phyloP scores from a whole-genome alignment of 2,888 invertebrate genomes.

The Epistrophe eligans region DNA sequence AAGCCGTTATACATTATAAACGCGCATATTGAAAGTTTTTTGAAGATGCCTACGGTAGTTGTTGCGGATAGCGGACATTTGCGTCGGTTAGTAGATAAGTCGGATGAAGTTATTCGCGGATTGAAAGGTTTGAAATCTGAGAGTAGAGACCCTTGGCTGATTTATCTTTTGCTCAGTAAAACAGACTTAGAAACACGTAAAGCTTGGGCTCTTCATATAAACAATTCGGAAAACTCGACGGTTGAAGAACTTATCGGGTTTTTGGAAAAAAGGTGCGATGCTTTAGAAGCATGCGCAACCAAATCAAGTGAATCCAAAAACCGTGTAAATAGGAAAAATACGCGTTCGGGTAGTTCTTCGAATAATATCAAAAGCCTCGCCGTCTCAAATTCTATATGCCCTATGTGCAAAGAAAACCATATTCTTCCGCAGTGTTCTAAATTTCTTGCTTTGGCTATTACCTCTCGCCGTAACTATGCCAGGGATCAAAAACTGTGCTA shows the following conservation, averaged over 20 bases:
- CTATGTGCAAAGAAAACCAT: no score
- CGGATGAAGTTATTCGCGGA: slow-evolving; percentile 7
- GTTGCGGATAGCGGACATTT: neutral
- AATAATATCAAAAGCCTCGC: neutral
- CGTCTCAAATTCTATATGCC: neutral
- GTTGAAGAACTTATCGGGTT: slow-evolving; percentile 1
- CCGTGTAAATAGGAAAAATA: neutral
- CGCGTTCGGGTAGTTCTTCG: neutral
- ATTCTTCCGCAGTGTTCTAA: no score
- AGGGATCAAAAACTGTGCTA: slow-evolving; percentile 29
- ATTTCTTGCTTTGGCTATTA: neutral
- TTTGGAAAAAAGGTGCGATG: slow-evolving; percentile 2
- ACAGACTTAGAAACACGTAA: no score
- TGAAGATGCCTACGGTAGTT: neutral
- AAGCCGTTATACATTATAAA: slow-evolving; percentile 8
- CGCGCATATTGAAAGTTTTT: slow-evolving; percentile 15
- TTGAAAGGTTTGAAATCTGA: slow-evolving; percentile 12
- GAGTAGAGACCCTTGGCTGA: slow-evolving; percentile 1
- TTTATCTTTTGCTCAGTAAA: slow-evolving; percentile 1
- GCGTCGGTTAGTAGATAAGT: no score
- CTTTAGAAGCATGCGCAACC: no score
- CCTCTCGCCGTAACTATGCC: slow-evolving; percentile 13
- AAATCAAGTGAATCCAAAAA: no score
- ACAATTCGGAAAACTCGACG: neutral
- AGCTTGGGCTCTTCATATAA: no score